Evolutionary conservation across 2,113 vertebrate genomes (phyloP), one percentile per base, ranked within the genome.

Genomic region (Polypterus bichir): DNA sequence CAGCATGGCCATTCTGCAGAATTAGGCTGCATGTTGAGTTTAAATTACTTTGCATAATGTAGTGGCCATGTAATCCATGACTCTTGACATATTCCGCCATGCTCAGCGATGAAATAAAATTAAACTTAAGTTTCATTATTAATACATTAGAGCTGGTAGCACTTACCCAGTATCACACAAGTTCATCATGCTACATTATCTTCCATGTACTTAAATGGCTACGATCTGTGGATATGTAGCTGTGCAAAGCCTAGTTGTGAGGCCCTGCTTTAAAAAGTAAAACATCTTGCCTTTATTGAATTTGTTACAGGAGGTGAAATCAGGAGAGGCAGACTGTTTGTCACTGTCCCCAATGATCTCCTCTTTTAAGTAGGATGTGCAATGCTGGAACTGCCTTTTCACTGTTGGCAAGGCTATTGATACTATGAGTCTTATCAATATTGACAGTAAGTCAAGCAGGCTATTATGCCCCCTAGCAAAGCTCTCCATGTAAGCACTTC

Each of bases 381-480:
- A 27, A 27, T 27, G 27, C 27, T 27, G 27, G 27, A 27, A 27
- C 27, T 27, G 27, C 27, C 27, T 27, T 27, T 27, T 27, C 27
- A 27, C 27, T 27, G 27, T 27, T 66, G 61, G 53, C 47, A 65
- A 66, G 69, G 66, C 11, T 48, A 54, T 70, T 64, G 59, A 70
- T 49, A 56, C 58, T 59, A 60, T 59, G 4, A 66, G 70, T 84
- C 85, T 61, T 47, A 57, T 87, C 84, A 81, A 85, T 87, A 81
- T 48, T 67, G 83, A 83, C 83, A 88, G 87, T 88, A 87, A 88
- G 81, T 68, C 69, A 72, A 73, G 73, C 83, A 82, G 81, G 82
- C 86, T 80, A 79, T 77, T 87, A 83, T 83, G 87, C 86, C 78
- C 83, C 79, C 77, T 77, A 27, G 54, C 73, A 80, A 74, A 74